Percentiles rank a stretch among this genome's conserved stretches.
phyloP scores from a whole-genome alignment of 2,113 vertebrate genomes.

The Limnothrissa miodon region DNA sequence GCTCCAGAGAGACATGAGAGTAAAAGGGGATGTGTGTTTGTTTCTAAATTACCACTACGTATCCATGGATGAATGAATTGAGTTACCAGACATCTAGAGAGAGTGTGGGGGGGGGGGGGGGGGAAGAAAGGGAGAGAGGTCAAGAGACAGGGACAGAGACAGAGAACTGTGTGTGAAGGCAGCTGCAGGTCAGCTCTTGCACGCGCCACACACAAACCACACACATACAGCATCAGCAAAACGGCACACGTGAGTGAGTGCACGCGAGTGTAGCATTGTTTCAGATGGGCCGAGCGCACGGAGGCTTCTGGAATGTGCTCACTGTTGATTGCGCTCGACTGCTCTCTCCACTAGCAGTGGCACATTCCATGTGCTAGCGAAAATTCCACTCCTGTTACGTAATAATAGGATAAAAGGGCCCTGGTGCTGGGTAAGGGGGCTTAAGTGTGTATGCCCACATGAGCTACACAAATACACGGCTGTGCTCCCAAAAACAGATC shows the following conservation, averaged over 20 bases:
- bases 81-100: background rate
- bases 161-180: background rate
- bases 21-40: background rate
- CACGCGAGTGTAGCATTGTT: background rate
- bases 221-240: background rate
- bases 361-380: slow-evolving; percentile 34
- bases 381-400: slow-evolving; percentile 43
- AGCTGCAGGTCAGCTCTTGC: background rate
- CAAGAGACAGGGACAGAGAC: background rate
- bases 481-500: background rate
- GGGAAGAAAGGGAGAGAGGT: background rate
- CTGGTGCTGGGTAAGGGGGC: slow-evolving; percentile 1
- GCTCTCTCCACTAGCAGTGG: background rate
- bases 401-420: slow-evolving; percentile 51
- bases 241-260: background rate
- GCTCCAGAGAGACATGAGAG: background rate
- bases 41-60: too few species aligned
- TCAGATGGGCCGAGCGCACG: background rate
- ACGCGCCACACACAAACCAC: background rate
- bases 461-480: background rate
- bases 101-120: background rate
- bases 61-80: background rate
- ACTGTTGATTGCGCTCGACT: background rate
- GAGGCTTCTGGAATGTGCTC: slow-evolving; percentile 26
- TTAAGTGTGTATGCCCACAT: background rate